These are phyloP conservation scores for Lamellibrachia satsuma DNA, from an alignment of 2,888 invertebrate species.

Conservation along the genomic window DNA sequence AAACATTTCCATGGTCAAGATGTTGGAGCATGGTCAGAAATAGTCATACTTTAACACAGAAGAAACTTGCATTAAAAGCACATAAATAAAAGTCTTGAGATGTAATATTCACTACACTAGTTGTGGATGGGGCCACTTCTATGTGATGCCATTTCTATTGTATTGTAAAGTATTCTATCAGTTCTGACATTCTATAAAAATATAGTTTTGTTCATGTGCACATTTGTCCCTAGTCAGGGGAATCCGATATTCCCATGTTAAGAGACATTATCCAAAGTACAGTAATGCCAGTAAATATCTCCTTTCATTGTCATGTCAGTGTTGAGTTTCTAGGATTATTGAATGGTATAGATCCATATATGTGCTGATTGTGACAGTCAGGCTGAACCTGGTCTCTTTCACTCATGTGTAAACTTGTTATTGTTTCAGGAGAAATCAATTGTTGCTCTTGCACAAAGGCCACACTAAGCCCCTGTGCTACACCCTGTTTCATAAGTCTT, in stretches of 20 bases:
- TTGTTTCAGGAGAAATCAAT: slow-evolving; percentile 10
- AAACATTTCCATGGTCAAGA: too few relatives aligned
- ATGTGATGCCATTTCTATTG: too few relatives aligned
- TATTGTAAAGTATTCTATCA: too few relatives aligned
- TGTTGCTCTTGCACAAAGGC: neutral
- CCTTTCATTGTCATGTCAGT: neutral
- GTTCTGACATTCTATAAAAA: too few relatives aligned
- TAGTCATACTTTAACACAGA: too few relatives aligned
- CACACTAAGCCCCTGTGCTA: neutral
- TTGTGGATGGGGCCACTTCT: too few relatives aligned
- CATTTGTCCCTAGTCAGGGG: neutral
- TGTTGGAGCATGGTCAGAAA: too few relatives aligned
- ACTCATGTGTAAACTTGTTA: neutral
- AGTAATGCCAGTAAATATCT: too few relatives aligned
- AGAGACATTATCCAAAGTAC: too few relatives aligned
- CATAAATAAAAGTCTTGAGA: too few relatives aligned
- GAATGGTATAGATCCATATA: neutral
- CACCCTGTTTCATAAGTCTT: neutral
- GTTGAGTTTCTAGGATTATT: neutral
- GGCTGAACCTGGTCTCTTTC: neutral
- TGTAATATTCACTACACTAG: too few relatives aligned
- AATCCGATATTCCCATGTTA: neutral
- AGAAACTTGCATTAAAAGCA: too few relatives aligned
- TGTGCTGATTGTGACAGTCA: neutral
- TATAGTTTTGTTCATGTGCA: neutral